Base-by-base conservation (phyloP, 1,140 invertebrate genomes). In the Atta cephalotes region DNA sequence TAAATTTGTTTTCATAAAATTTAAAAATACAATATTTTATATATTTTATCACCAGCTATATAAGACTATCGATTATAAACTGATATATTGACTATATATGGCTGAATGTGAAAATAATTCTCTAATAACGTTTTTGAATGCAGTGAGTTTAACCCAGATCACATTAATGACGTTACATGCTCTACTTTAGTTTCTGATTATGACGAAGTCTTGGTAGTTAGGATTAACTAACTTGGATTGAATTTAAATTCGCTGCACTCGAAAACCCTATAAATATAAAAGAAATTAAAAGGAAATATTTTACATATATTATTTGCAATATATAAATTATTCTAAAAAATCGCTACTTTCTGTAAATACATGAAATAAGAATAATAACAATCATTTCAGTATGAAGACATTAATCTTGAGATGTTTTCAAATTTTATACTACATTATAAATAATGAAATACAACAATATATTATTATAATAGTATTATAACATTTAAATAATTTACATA, bases 311-410 rank as follows among this genome's bases (percentile, higher is more conserved):
- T 45, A 49, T 14, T 49, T 78, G 25, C 10, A 65, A 62, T 2
- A 63, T 31, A 78, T 63, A 78, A 28, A n/a, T 2, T 79, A 14
- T 49, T 53, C 60, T 14, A 66, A 25, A 25, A 58, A 80, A 80
- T 28, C 10, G 21, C 7, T 18, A 79, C 2, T 68, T 80, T 31
- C 10, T 6, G 0, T 1, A 7, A 18, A 56, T 4, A 35, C 53
- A 66, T 68, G 39, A 68, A 25, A 9, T 77, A 25, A n/a, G 0
- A 28, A 78, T 35, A 35, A 35, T 66, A 2, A 16, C 6, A 1
- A 16, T 65, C 65, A 5, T 35, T 16, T 65, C n/a, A 79, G 7
- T 16, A 1, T 79, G 3, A 56, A 56, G 7, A 53, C 39, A 68
- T 45, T 21, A 60, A 62, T 58, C 14, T 60, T 39, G 14, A 3